Conservation (phyloP, 92 coral and sea anemone genomes). For the Heliopora coerulea region DNA sequence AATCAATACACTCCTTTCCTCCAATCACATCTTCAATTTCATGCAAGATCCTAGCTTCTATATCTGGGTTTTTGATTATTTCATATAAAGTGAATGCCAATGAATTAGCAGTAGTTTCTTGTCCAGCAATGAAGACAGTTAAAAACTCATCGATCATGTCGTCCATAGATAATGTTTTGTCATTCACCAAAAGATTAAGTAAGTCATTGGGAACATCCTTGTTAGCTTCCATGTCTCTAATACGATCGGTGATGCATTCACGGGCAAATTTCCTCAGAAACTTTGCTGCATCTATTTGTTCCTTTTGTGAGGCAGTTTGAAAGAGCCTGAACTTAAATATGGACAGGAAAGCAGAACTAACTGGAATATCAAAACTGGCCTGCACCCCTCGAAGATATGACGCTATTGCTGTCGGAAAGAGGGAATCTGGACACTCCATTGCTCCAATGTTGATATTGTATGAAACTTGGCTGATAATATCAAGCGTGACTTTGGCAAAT, state of each 20-base stretch:
- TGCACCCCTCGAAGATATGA: conserved; percentile 51
- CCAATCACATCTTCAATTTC: conserved; percentile 58
- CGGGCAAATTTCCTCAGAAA: conserved; percentile 65
- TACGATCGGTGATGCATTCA: conserved; percentile 17
- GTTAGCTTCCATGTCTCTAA: conserved; percentile 25
- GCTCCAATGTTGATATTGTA: conserved; percentile 63
- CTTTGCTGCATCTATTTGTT: conserved; percentile 41
- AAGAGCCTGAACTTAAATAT: conserved; percentile 40
- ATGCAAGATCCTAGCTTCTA: conserved; percentile 55
- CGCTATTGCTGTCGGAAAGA: conserved; percentile 64
- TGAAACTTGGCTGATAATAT: conserved; percentile 87
- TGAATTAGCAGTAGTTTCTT: conserved; percentile 72
- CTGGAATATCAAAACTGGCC: conserved; percentile 41
- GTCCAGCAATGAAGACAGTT: conserved; percentile 72
- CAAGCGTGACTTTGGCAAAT: conserved; percentile 73
- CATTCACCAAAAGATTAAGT: conserved; percentile 48
- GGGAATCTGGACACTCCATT: conserved; percentile 53
- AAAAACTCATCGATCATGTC: conserved; percentile 68
- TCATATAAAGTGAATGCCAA: conserved; percentile 68
- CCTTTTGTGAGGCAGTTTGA: conserved; percentile 3
- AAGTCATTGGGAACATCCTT: conserved; percentile 57
- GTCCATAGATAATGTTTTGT: conserved; percentile 54
- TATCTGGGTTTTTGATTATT: conserved; percentile 53
- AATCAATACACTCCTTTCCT: conserved; percentile 44
- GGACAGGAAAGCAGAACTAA: conserved; percentile 53